Evolutionary conservation across 2,113 vertebrate genomes (phyloP).

Genomic region (Coturnix japonica): DNA sequence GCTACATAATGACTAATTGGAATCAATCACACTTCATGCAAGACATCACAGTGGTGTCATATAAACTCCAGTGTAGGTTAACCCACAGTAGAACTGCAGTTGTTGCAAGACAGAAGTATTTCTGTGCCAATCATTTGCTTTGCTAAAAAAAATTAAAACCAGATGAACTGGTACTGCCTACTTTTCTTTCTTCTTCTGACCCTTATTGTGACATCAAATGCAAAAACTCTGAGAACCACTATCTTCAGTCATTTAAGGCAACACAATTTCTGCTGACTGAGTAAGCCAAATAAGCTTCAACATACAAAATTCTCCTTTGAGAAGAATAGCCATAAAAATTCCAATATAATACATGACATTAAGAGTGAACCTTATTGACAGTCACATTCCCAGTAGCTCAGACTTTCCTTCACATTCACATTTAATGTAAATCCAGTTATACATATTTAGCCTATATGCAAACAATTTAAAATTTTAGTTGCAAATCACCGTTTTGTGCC

Average conservation of each 20-base stretch:
- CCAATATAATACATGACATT: neutral
- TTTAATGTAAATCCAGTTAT: neutral
- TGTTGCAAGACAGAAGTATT: neutral
- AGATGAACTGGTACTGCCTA: neutral
- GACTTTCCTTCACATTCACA: neutral
- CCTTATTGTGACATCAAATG: neutral
- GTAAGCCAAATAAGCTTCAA: neutral
- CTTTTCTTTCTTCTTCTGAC: neutral
- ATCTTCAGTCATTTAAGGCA: neutral
- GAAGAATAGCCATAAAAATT: neutral
- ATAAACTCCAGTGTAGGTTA: neutral
- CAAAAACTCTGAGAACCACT: neutral
- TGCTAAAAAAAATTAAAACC: neutral
- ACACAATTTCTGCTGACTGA: neutral
- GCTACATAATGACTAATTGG: neutral
- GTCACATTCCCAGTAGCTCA: neutral
- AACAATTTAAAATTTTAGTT: conserved; percentile 50
- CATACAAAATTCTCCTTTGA: neutral
- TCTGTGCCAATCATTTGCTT: neutral
- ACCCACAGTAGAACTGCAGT: neutral
- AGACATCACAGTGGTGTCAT: neutral
- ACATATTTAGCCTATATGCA: neutral
- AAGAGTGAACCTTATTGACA: neutral
- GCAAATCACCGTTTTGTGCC: conserved; percentile 83
- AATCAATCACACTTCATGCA: neutral